A percentile compares a stretch with the other conserved stretches of the same genome.
These are phyloP conservation scores for Ageneiosus marmoratus DNA, from an alignment of 2,113 vertebrate genomes.

Conservation along the genomic window DNA sequence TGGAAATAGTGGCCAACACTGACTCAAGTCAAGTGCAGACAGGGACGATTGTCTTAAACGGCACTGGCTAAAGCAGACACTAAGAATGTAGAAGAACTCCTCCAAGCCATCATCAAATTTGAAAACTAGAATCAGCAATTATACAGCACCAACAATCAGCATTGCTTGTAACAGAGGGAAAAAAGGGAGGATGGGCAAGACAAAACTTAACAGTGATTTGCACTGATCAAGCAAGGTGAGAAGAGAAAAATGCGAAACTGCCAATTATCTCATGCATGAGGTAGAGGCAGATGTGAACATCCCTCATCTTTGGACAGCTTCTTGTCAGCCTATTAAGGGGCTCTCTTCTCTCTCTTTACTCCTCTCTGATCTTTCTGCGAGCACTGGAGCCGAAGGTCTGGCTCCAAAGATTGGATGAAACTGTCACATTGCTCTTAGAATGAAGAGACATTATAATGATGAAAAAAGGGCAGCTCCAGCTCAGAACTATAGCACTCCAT, in stretches of 20 bases:
- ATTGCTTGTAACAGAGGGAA: slow-evolving; percentile 49
- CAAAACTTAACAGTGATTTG: slow-evolving; percentile 45
- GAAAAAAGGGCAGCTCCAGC: slow-evolving; percentile 11
- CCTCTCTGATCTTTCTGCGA: slow-evolving; percentile 32
- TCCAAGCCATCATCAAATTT: slow-evolving; percentile 53
- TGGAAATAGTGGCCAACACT: slow-evolving; percentile 55
- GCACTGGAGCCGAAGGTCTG: slow-evolving; percentile 12
- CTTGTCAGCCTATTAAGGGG: slow-evolving; percentile 63
- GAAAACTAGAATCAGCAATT: slow-evolving; percentile 52
- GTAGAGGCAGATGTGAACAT: slow-evolving; percentile 50
- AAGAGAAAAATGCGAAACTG: slow-evolving; percentile 23
- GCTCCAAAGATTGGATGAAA: slow-evolving; percentile 30
- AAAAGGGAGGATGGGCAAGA: slow-evolving; percentile 41
- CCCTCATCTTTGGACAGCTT: slow-evolving; percentile 57
- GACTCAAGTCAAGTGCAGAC: slow-evolving; percentile 60
- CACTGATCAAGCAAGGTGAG: slow-evolving; percentile 33
- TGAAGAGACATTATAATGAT: slow-evolving; percentile 28
- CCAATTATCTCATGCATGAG: slow-evolving; percentile 47
- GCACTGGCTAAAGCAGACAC: slow-evolving; percentile 51
- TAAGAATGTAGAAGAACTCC: slow-evolving; percentile 65
- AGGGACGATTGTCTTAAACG: slow-evolving; percentile 61
- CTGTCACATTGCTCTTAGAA: slow-evolving; percentile 25
- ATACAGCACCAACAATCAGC: slow-evolving; percentile 53
- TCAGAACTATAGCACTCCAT: slow-evolving; percentile 10
- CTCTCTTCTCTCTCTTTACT: slow-evolving; percentile 60